Base-by-base conservation (phyloP, 1,140 invertebrate species). In the Batillaria attramentaria region DNA sequence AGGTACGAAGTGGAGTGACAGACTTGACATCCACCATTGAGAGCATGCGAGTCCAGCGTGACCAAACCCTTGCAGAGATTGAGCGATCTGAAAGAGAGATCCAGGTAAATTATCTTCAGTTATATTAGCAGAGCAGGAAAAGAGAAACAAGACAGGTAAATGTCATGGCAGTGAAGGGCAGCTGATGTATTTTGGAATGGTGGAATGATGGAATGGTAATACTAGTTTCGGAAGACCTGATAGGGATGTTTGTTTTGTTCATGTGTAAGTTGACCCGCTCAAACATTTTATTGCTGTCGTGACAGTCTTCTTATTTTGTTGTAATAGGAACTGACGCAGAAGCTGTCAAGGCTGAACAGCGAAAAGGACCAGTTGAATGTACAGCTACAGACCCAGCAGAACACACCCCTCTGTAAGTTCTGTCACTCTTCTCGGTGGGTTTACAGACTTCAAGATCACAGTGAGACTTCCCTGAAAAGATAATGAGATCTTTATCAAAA, bases 21-120 rank as follows among this genome's bases (percentile, higher is more conserved):
- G 95, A 95, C 54, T 95, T 98, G 0, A 99, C 99, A 91, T 94
- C 95, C 2, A 97, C 96, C 35, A 99, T 99, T 81, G 98, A 99
- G 92, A 95, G 95, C 5, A 99, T 99, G 98, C 92, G 98, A 54
- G 84, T 85, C n/a, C 86, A 87, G 46, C 92, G 98, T 46, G 98
- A 99, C 89, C 92, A 94, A 0, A 97, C 97, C 83, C 94, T 98
- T 91, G 93, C 94, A 72, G 96, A 98, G 85, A 97, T 99, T 94
- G 94, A 95, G 20, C 93, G 94, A 65, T 92, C 98, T 4, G 98
- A 99, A 88, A 94, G 82, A 37, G 89, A 92, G 81, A 84, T 91
- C 62, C 89, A 92, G 85, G 89, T 91, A 81, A 69, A 81, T 79
- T 20, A 20, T 73, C n/a, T 70, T n/a, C n/a, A n/a, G n/a, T n/a